Base-by-base conservation (phyloP, 2,888 invertebrate species). In the Eubasilissa splendida region DNA sequence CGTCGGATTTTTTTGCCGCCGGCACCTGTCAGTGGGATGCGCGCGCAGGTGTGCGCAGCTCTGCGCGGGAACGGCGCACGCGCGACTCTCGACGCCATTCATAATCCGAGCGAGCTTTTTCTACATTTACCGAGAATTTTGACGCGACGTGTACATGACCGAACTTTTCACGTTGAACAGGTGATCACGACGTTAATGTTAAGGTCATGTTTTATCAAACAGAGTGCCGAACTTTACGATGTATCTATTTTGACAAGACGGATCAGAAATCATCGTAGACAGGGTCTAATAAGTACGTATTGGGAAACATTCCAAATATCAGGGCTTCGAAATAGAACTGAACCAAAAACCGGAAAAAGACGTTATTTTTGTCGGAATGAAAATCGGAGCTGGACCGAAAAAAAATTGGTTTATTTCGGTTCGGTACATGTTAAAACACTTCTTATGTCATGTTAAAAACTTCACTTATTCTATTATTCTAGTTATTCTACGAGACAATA, bases 11-110 rank as follows among this genome's bases (percentile, higher is more conserved):
- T 71, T 71, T 71, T 11, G 71, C 71, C 56, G 71, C 56, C 56
- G 71, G 71, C 71, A 31, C 71, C 71, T 54, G 71, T 56, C 56
- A 33, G 22, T 54, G 71, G 54, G 68, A 68, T 71, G 71, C 71
- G 74, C 74, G 42, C 59, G 50, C 74, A 75, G 74, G 59, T 75
- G 74, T 42, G 59, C 74, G 50, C 60, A n/a, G 7, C 10, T 3
- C 9, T n/a, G 14, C 54, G 53, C 70, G 52, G 70, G 70, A 52
- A 7, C 70, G 11, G 70, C 22, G 70, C 70, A 12, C 52, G 70
- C 70, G 42, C 52, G 52, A 12, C 68, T 52, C 33, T n/a, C 5
- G 52, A 9, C 74, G 60, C 50, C 74, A 59, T 74, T 74, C 74
- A 60, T 59, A 74, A 74, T 8, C 42, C 52, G 50, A 68, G 68